Evolutionary conservation across 2,888 invertebrate genomes (phyloP), one percentile per base, ranked within the genome.

Genomic region (Exocentrus adspersus): DNA sequence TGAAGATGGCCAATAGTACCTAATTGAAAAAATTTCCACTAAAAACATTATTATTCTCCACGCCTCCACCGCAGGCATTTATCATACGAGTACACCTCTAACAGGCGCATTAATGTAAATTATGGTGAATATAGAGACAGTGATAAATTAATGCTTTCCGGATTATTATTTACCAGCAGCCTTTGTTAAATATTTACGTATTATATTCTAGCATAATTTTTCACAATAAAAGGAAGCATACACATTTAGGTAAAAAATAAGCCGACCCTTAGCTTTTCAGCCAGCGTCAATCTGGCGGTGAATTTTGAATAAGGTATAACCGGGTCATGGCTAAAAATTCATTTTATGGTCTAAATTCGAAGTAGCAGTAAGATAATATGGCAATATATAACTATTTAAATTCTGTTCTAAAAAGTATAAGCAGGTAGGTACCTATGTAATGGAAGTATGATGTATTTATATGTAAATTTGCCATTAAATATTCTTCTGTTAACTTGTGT

Each of bases 71-170:
- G 17, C 10, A 4, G 2, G 42, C 42, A 42, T 42, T 42, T 42
- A 17, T 42, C 42, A 42, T 43, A 9, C 19, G n/a, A 19, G 9
- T 37, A 12, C 14, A 17, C 7, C 20, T 43, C 43, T 20, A 43
- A n/a, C n/a, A 20, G 43, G 20, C 17, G 43, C 1, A n/a, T 17
- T n/a, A 43, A 43, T 43, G 43, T 43, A n/a, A 43, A 43, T 19
- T 43, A 43, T 43, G n/a, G n/a, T n/a, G 43, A 43, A 7, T 43
- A 17, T 20, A 43, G 19, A 43, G 43, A 43, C 43, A 43, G 43
- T 43, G 43, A 43, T 43, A 43, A 43, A 43, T 43, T 43, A 43
- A 42, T 43, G 43, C 43, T 43, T 19, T 43, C 43, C 16, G 17
- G 43, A 20, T 43, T 43, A 43, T 43, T 43, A 43, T 17, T 43